Conservation (phyloP, 2,797 vertebrate genomes). For the Alcedo quadribrachys region DNA sequence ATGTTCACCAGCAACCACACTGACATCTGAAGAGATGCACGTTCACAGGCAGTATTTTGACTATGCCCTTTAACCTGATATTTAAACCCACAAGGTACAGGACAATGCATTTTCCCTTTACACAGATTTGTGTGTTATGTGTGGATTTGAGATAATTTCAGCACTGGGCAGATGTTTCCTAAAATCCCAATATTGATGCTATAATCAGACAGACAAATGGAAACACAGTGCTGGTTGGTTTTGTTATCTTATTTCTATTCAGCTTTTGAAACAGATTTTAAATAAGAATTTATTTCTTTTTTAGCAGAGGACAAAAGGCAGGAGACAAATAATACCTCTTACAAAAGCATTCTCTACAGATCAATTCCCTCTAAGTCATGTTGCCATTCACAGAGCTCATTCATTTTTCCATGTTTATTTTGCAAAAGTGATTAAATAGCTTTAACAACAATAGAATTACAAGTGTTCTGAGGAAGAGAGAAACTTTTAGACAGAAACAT, state of each 20-base stretch:
- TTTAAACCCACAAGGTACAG: not conserved
- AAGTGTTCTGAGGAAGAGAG: not conserved
- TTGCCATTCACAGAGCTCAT: not conserved
- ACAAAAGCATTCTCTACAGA: not conserved
- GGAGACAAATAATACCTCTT: not conserved
- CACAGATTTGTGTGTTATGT: not conserved
- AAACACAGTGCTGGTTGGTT: not conserved
- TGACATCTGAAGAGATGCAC: not conserved
- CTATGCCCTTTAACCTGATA: not conserved
- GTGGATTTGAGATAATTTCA: not conserved
- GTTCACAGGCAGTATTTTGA: not conserved
- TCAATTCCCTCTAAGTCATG: not conserved
- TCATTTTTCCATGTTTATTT: not conserved
- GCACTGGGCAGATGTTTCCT: not conserved
- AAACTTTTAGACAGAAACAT: not conserved
- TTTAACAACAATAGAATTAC: constrained; percentile 17
- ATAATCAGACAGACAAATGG: not conserved
- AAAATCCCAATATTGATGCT: not conserved
- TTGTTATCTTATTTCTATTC: not conserved
- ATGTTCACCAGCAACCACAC: not conserved
- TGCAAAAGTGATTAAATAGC: not conserved
- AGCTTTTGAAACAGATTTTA: constrained; percentile 4
- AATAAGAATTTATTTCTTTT: not conserved
- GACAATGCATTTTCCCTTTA: not conserved
- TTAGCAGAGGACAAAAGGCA: not conserved